phyloP scores from a whole-genome alignment of 2,888 invertebrate species.

The Caenorhabditis afra region DNA sequence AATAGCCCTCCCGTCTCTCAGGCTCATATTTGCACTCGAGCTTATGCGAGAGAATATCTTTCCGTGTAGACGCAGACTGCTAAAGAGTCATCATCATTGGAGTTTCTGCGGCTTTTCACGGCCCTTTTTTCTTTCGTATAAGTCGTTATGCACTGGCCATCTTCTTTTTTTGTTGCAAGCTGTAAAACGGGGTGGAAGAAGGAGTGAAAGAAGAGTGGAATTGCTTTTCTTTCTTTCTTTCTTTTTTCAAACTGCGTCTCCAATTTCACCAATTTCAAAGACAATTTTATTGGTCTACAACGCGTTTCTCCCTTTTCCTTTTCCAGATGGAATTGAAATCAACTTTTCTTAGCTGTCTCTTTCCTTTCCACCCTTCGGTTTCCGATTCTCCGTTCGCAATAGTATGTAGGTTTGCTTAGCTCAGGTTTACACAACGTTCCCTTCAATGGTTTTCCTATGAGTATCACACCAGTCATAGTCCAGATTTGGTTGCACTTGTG shows the following conservation, averaged over 20 bases:
- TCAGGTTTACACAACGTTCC: too few species aligned
- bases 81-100: slow-evolving; percentile 20
- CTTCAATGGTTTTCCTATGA: too few species aligned
- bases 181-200: background rate
- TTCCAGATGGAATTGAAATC: too few species aligned
- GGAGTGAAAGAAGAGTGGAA: background rate
- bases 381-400: too few species aligned
- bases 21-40: slow-evolving; percentile 42
- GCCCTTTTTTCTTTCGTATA: slow-evolving; percentile 6
- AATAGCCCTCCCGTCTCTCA: slow-evolving; percentile 7
- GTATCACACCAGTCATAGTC: too few species aligned
- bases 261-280: slow-evolving; percentile 6
- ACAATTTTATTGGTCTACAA: background rate
- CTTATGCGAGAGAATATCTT: slow-evolving; percentile 3
- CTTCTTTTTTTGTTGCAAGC: background rate
- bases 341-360: background rate
- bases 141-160: background rate
- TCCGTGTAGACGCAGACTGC: slow-evolving; percentile 28
- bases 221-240: background rate
- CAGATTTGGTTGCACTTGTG: too few species aligned
- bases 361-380: too few species aligned
- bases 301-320: background rate
- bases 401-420: too few species aligned
- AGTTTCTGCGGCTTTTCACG: background rate
- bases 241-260: background rate